A percentile compares a stretch with the other conserved stretches of the same genome.
Conservation (phyloP, 1,140 invertebrate species). For the Pseudomyrmex concolor region DNA sequence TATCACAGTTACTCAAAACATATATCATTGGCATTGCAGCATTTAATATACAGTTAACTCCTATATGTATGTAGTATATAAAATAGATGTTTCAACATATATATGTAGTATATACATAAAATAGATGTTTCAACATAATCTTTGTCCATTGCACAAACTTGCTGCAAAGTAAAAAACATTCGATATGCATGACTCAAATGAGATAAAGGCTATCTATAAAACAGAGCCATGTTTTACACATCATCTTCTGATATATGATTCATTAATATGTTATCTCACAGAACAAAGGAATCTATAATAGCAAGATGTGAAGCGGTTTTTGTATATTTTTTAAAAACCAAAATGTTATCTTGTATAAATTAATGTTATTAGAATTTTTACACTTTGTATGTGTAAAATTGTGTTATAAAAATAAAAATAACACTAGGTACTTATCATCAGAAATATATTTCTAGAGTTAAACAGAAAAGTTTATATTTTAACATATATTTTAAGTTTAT, state of each 20-base stretch:
- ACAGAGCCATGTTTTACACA: neutral
- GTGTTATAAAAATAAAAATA: no score
- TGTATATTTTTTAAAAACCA: no score
- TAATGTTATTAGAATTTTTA: no score
- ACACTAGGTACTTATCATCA: no score
- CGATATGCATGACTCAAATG: neutral
- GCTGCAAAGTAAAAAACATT: neutral
- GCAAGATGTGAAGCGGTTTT: neutral
- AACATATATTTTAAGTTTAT: no score
- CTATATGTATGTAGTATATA: neutral
- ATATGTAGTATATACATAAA: no score
- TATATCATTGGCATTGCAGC: neutral
- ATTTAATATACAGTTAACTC: neutral
- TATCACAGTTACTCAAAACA: neutral
- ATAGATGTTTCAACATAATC: conserved; percentile 21
- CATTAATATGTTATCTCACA: neutral
- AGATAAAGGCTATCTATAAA: neutral
- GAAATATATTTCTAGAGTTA: no score
- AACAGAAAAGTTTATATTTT: no score
- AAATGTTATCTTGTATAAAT: no score
- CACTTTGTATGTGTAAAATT: no score
- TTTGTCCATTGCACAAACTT: neutral
- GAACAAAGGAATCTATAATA: conserved; percentile 1
- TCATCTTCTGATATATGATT: neutral
- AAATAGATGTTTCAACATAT: no score